Percentiles rank a stretch among this genome's conserved stretches.
These are phyloP conservation scores for Medauroidea extradentata DNA, from an alignment of 1,140 invertebrate genomes.

Conservation along the genomic window DNA sequence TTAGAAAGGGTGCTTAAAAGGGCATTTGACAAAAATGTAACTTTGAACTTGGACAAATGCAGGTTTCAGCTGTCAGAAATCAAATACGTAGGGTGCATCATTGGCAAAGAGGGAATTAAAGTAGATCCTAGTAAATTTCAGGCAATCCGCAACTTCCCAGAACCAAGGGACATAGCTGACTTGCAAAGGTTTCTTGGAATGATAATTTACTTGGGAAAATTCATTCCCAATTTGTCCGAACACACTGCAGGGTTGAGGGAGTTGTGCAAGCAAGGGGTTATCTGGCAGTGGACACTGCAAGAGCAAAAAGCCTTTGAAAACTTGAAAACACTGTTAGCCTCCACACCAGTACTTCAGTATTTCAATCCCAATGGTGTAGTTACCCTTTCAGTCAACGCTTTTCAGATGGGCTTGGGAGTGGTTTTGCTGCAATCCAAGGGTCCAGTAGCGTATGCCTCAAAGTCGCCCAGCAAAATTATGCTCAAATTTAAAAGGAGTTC, in stretches of 20 bases:
- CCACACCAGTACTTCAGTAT: constrained; percentile 26
- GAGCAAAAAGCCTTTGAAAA: constrained; percentile 34
- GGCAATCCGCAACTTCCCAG: constrained; percentile 29
- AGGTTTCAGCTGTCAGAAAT: constrained; percentile 27
- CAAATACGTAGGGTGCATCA: constrained; percentile 38
- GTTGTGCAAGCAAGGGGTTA: constrained; percentile 37
- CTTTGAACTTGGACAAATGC: constrained; percentile 30
- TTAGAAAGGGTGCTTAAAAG: too few relatives aligned
- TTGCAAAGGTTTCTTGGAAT: constrained; percentile 40
- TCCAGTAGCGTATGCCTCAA: constrained; percentile 37
- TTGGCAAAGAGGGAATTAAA: constrained; percentile 34
- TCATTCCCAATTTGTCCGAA: constrained; percentile 38
- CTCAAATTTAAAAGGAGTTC: constrained; percentile 32
- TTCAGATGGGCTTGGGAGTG: constrained; percentile 35
- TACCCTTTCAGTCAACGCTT: constrained; percentile 34
- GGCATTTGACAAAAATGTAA: constrained; percentile 16
- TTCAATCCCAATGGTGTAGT: constrained; percentile 30
- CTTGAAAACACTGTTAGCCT: constrained; percentile 22
- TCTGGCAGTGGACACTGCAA: constrained; percentile 27
- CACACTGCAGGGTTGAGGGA: constrained; percentile 37
- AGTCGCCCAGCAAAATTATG: constrained; percentile 30
- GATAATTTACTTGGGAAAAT: constrained; percentile 39
- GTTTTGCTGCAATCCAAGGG: constrained; percentile 33
- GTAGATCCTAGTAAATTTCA: constrained; percentile 37
- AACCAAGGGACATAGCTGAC: constrained; percentile 32